phyloP scores from a whole-genome alignment of 2,797 vertebrate species.

The Sciurus carolinensis region DNA sequence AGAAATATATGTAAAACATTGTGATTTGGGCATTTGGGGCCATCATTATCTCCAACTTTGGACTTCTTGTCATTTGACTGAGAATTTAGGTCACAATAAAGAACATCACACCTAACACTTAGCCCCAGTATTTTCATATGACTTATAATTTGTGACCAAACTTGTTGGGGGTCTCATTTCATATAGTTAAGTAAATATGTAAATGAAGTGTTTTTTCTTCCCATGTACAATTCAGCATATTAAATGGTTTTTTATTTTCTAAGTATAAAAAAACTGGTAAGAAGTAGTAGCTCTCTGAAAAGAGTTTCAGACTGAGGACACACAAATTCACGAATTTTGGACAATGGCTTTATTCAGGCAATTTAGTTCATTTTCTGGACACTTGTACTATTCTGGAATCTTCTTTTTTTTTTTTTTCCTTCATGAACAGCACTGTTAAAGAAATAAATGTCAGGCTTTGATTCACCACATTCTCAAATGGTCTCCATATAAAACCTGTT shows the following conservation, averaged over 20 bases:
- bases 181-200: background rate
- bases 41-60: background rate
- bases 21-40: background rate
- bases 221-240: background rate
- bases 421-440: conserved; percentile 6
- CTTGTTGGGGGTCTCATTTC: background rate
- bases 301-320: conserved; percentile 9
- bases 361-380: background rate
- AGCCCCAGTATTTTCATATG: background rate
- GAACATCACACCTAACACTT: background rate
- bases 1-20: background rate
- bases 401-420: background rate
- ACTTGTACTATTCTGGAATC: conserved; percentile 17
- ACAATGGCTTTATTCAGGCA: conserved; percentile 69
- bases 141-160: background rate
- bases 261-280: background rate
- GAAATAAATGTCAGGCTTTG: conserved; percentile 67
- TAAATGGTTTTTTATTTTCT: background rate
- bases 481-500: conserved; percentile 62
- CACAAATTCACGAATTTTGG: background rate
- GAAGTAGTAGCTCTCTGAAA: background rate
- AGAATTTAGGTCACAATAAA: background rate
- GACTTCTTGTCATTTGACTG: background rate
- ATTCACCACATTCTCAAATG: conserved; percentile 80
- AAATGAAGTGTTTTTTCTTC: conserved; percentile 49